Percentiles rank a stretch among this genome's conserved stretches.
Conservation (phyloP, 2,888 invertebrate species). For the Phymatocera aterrima region DNA sequence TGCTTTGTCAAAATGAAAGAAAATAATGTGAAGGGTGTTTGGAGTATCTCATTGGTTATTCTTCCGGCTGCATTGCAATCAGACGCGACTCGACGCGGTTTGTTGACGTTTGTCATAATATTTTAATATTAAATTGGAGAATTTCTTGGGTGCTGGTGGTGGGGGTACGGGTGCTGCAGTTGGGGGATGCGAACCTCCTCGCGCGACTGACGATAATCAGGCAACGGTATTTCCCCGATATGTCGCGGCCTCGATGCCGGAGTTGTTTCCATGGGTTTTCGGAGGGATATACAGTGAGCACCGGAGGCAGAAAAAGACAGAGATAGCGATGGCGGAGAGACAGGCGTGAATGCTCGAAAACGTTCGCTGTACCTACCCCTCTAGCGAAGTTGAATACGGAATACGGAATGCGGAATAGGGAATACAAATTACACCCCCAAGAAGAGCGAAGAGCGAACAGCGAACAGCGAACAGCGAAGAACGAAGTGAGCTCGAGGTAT, state of each 20-base stretch:
- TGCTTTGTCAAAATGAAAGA: no score
- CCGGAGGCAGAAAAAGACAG: no score
- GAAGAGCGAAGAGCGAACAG: neutral
- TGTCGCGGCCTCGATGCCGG: neutral
- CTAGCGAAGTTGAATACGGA: slow-evolving; percentile 47
- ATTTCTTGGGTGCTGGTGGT: neutral
- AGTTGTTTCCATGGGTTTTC: slow-evolving; percentile 17
- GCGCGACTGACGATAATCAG: slow-evolving; percentile 18
- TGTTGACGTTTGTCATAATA: slow-evolving; percentile 75
- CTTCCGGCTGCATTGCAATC: slow-evolving; percentile 70
- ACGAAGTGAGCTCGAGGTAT: slow-evolving; percentile 57
- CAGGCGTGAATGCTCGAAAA: slow-evolving; percentile 35
- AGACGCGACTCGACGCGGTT: slow-evolving; percentile 66
- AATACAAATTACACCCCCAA: slow-evolving; percentile 68
- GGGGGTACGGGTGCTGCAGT: slow-evolving; percentile 44
- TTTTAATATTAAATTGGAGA: slow-evolving; percentile 74
- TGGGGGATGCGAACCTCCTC: neutral
- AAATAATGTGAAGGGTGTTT: neutral
- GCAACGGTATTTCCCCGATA: slow-evolving; percentile 25
- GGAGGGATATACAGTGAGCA: neutral
- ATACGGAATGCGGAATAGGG: slow-evolving; percentile 51
- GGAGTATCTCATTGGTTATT: slow-evolving; percentile 70
- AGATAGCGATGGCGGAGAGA: neutral
- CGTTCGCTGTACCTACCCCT: slow-evolving; percentile 50
- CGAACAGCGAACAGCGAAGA: slow-evolving; percentile 45